These are phyloP conservation scores for Apotomis betuletana DNA, from an alignment of 2,888 invertebrate genomes.

Conservation along the genomic window DNA sequence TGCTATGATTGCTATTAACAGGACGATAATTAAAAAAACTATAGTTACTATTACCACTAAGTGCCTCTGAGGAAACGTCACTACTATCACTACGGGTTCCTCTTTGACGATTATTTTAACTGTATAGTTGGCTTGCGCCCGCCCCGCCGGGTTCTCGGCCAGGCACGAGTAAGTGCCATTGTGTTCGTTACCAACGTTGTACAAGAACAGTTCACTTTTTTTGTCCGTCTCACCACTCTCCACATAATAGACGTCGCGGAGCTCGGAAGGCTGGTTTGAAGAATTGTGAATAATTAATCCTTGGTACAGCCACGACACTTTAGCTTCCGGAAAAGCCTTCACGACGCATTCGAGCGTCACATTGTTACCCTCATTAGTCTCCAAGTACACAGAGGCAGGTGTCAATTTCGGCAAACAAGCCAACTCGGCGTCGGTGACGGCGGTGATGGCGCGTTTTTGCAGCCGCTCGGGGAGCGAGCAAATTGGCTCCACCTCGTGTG, in stretches of 20 bases:
- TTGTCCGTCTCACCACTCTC: conserved; percentile 90
- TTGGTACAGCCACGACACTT: conserved; percentile 92
- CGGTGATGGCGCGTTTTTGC: conserved; percentile 86
- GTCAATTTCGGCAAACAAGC: conserved; percentile 92
- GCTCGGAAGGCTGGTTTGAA: conserved; percentile 85
- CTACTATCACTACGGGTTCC: conserved; percentile 87
- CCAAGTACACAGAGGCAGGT: conserved; percentile 89
- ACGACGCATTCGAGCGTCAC: conserved; percentile 91
- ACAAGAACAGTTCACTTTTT: conserved; percentile 90
- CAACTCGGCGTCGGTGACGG: conserved; percentile 87
- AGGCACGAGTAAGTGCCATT: conserved; percentile 94
- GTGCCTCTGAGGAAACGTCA: conserved; percentile 88
- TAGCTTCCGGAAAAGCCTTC: conserved; percentile 91
- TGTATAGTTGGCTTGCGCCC: conserved; percentile 91
- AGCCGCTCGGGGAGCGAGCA: conserved; percentile 89
- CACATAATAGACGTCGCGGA: conserved; percentile 87
- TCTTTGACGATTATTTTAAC: conserved; percentile 89
- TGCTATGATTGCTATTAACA: conserved; percentile 86
- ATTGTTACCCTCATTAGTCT: conserved; percentile 91
- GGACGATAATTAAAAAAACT: conserved; percentile 85
- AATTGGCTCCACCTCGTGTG: conserved; percentile 90
- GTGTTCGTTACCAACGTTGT: conserved; percentile 89
- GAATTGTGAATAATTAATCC: conserved; percentile 91
- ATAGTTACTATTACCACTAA: conserved; percentile 87
- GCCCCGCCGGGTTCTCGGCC: conserved; percentile 93